Evolutionary conservation across 2,888 invertebrate species (phyloP), one percentile per base, ranked within the genome.

Genomic region (Oxyscelio sp.): DNA sequence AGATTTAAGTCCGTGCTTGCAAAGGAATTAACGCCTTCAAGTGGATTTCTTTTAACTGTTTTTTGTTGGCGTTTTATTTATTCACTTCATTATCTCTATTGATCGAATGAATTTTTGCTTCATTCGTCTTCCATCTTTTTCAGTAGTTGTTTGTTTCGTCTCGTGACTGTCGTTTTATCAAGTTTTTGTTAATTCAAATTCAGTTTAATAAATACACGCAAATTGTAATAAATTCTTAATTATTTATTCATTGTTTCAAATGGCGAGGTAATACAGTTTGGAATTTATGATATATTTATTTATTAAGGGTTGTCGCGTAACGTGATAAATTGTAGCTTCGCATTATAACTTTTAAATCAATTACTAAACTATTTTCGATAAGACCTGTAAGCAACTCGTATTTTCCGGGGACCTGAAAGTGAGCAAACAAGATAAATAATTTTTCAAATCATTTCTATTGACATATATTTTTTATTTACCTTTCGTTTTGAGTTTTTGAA

Each of bases 21-120:
- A 77, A 77, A 66, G 59, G 52, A 68, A 68, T 77, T 77, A 77
- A 77, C 68, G 77, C 52, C 13, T 58, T 27, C 6, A 6, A 6
- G 27, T 6, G 27, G 6, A 27, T 21, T 43, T 34, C 22, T 8
- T 17, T 43, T 11, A 40, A 8, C 56, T 27, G 56, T 38, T 65
- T 58, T 66, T 45, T 34, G 27, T 21, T 4, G 15, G 22, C 19
- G 22, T 13, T 58, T 58, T 65, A 56, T 74, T 74, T 66, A 58
- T 77, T 58, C 59, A 8, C 38, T 58, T 58, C 19, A 38, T 66
- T 66, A 66, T 0, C 15, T 3, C 21, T 31, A 63, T 54, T 45
- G 61, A 54, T 40, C 61, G 11, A 61, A 50, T 40, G 61, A 61
- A 59, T 73, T 50, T 73, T 59, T 50, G 52, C 61, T 73, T 38